Base-by-base conservation (phyloP, 2,113 vertebrate species). In the Sceloporus undulatus region DNA sequence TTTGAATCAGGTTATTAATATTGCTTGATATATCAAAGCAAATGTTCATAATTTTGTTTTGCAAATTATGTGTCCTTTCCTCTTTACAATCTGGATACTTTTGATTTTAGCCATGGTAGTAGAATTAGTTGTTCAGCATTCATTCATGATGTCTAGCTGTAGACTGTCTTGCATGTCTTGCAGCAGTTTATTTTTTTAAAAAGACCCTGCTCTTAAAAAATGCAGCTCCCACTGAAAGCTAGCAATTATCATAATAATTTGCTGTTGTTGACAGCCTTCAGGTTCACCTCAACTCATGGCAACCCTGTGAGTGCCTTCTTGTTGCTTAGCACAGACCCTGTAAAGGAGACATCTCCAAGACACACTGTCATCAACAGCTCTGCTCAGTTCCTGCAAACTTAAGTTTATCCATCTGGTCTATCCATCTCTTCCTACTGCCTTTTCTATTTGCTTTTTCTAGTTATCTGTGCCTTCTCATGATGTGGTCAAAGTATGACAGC, bases 1-100 rank as follows among this genome's bases (percentile, higher is more conserved):
- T 87, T 73, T 18, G 56, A 95, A 86, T 87, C 3, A 16, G 56
- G 5, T 1, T 75, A 89, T 89, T 88, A 91, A 91, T 91, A 90
- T 94, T 93, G 94, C 78, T 92, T 84, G 89, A 87, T 66, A 75
- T 89, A 93, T 88, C 38, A 79, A 84, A 73, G 77, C 89, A 90
- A 92, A 78, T 81, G 85, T 87, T 88, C 78, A 79, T 85, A 93
- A 90, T 79, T 85, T 92, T 90, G 89, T 79, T 59, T 76, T 91
- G 84, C 70, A 92, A 90, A 54, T 85, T 13, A 62, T 85, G n/a
- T 0, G 0, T 82, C 54, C 91, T 82, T 87, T 59, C 88, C 65
- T 82, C 74, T 74, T 84, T 42, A 42, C 19, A 88, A 6, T 87
- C 25, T 54, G 80, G 82, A 52, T 86, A 85, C 90, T 88, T 68